Conservation (phyloP, 30 jellyfish, hydroid and myxozoan genomes). For the Turritopsis dohrnii region DNA sequence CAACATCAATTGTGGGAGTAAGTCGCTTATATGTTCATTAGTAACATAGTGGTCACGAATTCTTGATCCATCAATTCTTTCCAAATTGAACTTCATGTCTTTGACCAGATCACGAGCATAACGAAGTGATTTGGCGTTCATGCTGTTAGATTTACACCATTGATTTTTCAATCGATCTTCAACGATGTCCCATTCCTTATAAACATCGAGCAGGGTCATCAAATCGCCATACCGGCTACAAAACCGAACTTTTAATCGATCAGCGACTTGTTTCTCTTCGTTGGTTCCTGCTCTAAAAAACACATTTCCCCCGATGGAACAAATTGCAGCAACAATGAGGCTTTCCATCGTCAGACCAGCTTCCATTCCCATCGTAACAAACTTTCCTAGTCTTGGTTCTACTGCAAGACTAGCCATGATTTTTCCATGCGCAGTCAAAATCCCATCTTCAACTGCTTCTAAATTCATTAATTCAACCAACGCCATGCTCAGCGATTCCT, state of each 20-base stretch:
- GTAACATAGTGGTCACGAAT: neutral
- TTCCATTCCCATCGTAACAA: constrained; percentile 40
- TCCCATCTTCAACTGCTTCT: constrained; percentile 35
- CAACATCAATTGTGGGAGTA: constrained; percentile 14
- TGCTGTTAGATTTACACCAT: constrained; percentile 43
- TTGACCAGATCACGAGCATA: constrained; percentile 28
- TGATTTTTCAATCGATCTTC: constrained; percentile 20
- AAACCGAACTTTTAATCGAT: constrained; percentile 36
- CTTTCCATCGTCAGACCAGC: constrained; percentile 34
- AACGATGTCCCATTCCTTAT: constrained; percentile 36
- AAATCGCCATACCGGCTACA: constrained; percentile 48
- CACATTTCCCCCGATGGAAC: constrained; percentile 44
- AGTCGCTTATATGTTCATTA: neutral
- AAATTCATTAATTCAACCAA: constrained; percentile 27
- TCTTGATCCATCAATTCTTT: neutral
- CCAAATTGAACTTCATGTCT: constrained; percentile 23
- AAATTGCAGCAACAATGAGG: constrained; percentile 40
- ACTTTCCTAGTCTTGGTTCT: constrained; percentile 52
- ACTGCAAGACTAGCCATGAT: constrained; percentile 41
- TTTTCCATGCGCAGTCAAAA: constrained; percentile 39
- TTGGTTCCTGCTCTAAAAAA: constrained; percentile 50
- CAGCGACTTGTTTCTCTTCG: constrained; percentile 48
- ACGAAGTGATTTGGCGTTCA: constrained; percentile 60
- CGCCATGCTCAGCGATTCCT: constrained; percentile 20
- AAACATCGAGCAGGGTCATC: constrained; percentile 40